phyloP scores from a whole-genome alignment of 2,888 invertebrate genomes.

The Cordilura impudica region DNA sequence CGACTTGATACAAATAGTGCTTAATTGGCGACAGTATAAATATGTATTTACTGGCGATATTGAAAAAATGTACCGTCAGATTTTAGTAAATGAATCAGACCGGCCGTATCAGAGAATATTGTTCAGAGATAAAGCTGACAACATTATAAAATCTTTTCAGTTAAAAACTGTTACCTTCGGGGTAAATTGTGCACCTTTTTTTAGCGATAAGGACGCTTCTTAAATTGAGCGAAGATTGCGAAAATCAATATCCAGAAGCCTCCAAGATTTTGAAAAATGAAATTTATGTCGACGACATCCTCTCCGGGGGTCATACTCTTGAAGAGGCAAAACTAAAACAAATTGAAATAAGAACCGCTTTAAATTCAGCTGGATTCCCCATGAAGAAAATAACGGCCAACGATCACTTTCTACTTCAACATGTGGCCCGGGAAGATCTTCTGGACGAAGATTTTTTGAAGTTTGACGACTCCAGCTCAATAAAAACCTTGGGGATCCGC shows the following conservation, averaged over 20 bases:
- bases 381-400: constrained; percentile 39
- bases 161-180: no score
- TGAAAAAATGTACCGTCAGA: no score
- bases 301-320: no score
- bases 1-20: no score
- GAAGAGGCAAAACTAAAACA: neutral
- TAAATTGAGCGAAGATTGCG: constrained; percentile 31
- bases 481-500: no score
- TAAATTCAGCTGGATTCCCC: no score
- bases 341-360: neutral
- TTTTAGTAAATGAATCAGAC: constrained; percentile 12
- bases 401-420: no score
- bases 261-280: neutral
- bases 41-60: no score
- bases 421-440: constrained; percentile 26
- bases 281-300: neutral
- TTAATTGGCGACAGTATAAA: no score
- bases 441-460: no score
- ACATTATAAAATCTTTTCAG: neutral
- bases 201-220: constrained; percentile 32
- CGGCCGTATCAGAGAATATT: constrained; percentile 46
- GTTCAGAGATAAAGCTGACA: constrained; percentile 4
- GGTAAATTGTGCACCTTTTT: no score
- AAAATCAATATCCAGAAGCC: neutral
- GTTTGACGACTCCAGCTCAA: no score